Conservation (phyloP, 1,140 invertebrate genomes). For the Sminthurinus signatus region DNA sequence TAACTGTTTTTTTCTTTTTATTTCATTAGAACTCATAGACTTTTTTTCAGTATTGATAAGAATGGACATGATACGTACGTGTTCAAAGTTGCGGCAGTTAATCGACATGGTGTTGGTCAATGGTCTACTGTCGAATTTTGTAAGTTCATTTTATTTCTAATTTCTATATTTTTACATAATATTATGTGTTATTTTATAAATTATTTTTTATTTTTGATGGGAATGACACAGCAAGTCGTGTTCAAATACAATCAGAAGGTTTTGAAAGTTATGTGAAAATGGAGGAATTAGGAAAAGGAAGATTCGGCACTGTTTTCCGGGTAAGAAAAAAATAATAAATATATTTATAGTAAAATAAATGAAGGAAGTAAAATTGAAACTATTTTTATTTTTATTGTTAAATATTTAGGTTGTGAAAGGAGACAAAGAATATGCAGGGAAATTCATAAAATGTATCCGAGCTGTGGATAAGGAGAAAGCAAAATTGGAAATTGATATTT, state of each 20-base stretch:
- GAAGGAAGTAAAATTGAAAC: not conserved
- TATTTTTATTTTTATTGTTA: not conserved
- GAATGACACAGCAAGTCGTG: conserved; percentile 1
- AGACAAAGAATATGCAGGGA: conserved; percentile 70
- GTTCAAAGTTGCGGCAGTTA: conserved; percentile 34
- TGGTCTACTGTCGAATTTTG: conserved; percentile 1
- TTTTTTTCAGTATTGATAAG: not conserved
- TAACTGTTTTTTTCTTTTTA: too few relatives aligned
- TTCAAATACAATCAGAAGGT: conserved; percentile 22
- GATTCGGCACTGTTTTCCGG: conserved; percentile 69
- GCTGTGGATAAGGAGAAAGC: conserved; percentile 77
- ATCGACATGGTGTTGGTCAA: conserved; percentile 41
- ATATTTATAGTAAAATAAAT: not conserved
- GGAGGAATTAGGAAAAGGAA: conserved; percentile 73
- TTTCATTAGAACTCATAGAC: not conserved
- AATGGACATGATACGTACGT: not conserved
- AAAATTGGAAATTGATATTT: conserved; percentile 82
- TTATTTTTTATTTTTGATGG: too few relatives aligned
- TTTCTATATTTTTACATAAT: too few relatives aligned
- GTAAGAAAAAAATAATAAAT: conserved; percentile 37
- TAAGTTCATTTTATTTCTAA: too few relatives aligned
- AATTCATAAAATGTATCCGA: conserved; percentile 78
- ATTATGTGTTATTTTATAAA: too few relatives aligned
- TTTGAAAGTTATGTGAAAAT: conserved; percentile 55
- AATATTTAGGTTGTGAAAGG: conserved; percentile 12